A percentile compares a stretch with the other conserved stretches of the same genome.
These are phyloP conservation scores for Pseudolycoriella hygida DNA, from an alignment of 2,888 invertebrate genomes.

Conservation along the genomic window DNA sequence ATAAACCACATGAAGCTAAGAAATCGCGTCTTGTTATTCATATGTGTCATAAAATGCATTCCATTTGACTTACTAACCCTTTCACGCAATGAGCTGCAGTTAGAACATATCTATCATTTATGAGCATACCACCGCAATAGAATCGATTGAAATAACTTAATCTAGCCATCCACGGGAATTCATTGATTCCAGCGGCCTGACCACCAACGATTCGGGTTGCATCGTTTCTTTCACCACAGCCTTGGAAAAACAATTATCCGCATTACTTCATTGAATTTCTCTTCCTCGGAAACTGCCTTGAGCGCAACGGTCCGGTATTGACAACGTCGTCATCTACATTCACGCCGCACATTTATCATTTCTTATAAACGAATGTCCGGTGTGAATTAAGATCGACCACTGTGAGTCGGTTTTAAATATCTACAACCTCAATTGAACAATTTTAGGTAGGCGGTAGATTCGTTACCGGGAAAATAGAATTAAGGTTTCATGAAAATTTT, in stretches of 20 bases:
- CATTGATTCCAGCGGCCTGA: slow-evolving; percentile 51
- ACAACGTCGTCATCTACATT: too few relatives aligned
- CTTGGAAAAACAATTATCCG: slow-evolving; percentile 27
- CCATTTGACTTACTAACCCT: slow-evolving; percentile 36
- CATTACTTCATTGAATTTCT: neutral
- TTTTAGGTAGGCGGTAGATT: too few relatives aligned
- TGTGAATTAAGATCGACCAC: too few relatives aligned
- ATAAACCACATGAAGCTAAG: slow-evolving; percentile 82
- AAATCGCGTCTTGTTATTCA: slow-evolving; percentile 10
- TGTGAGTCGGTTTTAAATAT: too few relatives aligned
- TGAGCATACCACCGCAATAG: slow-evolving; percentile 76
- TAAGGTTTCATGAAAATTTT: too few relatives aligned
- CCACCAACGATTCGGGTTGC: slow-evolving; percentile 71
- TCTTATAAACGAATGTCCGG: too few relatives aligned
- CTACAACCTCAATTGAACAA: too few relatives aligned
- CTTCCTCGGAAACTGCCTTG: neutral
- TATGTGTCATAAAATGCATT: too few relatives aligned
- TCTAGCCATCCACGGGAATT: slow-evolving; percentile 81
- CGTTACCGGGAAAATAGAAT: too few relatives aligned
- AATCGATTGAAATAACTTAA: slow-evolving; percentile 74
- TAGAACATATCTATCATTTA: slow-evolving; percentile 74
- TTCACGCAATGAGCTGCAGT: slow-evolving; percentile 83
- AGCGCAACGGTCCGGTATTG: too few relatives aligned
- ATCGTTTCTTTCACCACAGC: slow-evolving; percentile 70
- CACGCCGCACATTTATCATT: too few relatives aligned